Conservation (phyloP, 2,113 vertebrate genomes). For the Drymodes brunneopygia region DNA sequence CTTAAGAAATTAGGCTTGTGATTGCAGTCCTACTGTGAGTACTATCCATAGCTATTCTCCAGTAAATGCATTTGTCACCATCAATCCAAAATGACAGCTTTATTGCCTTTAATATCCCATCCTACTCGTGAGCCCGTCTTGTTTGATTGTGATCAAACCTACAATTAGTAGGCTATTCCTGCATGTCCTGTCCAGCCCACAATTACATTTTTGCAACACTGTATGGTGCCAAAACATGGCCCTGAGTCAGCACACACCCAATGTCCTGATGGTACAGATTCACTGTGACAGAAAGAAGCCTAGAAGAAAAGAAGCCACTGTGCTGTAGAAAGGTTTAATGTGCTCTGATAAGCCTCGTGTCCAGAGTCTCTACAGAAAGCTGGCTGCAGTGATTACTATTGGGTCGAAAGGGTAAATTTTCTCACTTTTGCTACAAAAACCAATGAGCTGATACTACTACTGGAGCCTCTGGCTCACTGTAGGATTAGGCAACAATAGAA, state of each 20-base stretch:
- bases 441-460: not conserved
- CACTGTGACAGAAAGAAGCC: not conserved
- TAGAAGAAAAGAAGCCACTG: not conserved
- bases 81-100: not conserved
- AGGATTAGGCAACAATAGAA: not conserved
- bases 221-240: not conserved
- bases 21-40: not conserved
- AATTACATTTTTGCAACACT: not conserved
- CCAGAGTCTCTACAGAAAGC: not conserved
- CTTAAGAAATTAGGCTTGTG: not conserved
- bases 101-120: not conserved
- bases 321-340: accelerated
- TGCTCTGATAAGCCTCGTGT: accelerated
- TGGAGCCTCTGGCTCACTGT: not conserved
- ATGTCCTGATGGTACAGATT: not conserved
- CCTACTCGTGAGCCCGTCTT: not conserved
- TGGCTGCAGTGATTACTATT: too few relatives aligned
- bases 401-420: not conserved
- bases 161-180: not conserved
- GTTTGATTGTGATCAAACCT: not conserved
- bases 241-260: not conserved
- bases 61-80: not conserved
- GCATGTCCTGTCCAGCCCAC: not conserved
- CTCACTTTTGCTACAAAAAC: not conserved
- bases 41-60: not conserved